These are phyloP conservation scores for Sinocyclocheilus anshuiensis DNA, from an alignment of 2,113 vertebrate species.

Conservation along the genomic window DNA sequence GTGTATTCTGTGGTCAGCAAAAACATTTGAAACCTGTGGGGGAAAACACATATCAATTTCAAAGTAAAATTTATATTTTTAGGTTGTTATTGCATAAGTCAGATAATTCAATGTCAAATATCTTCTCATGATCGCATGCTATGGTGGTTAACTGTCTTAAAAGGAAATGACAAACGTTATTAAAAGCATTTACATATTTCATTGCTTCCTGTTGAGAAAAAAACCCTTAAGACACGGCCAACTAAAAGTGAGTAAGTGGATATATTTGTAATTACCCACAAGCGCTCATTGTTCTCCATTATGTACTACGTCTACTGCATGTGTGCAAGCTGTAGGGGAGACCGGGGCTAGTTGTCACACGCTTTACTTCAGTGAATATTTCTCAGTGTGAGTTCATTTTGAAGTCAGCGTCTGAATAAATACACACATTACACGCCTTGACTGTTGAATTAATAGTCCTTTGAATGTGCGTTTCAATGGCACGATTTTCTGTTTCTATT, in stretches of 20 bases:
- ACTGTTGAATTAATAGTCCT: neutral
- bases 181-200: neutral
- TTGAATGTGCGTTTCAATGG: no score
- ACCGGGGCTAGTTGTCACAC: no score
- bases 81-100: neutral
- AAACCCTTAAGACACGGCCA: neutral
- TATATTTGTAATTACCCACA: neutral
- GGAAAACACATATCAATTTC: neutral
- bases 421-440: neutral
- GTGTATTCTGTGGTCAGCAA: neutral
- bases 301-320: neutral
- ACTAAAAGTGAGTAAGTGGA: neutral
- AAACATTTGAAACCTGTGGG: neutral
- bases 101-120: neutral
- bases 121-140: neutral
- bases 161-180: neutral
- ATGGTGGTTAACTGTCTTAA: neutral
- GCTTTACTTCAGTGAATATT: no score
- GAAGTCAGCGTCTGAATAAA: neutral
- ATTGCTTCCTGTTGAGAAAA: neutral
- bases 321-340: neutral
- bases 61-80: neutral
- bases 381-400: no score
- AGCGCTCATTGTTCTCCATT: neutral
- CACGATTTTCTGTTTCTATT: no score